Evolutionary conservation across 1,140 invertebrate species (phyloP).

Genomic region (Papilio aristodemus): DNA sequence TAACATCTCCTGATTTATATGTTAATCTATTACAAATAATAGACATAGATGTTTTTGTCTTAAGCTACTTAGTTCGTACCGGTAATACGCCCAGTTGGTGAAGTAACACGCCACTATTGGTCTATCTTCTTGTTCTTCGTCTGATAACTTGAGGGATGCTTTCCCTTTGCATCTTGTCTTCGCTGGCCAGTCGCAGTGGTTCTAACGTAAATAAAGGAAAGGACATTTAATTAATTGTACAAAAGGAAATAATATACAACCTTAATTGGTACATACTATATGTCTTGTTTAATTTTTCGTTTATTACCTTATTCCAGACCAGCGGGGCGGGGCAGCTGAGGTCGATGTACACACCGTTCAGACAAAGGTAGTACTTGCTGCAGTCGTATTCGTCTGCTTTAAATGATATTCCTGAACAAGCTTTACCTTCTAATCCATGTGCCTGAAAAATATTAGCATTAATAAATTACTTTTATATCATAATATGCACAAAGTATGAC

Average conservation of each 20-base stretch:
- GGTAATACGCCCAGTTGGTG: constrained; percentile 88
- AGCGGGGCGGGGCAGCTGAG: constrained; percentile 86
- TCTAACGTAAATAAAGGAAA: constrained; percentile 63
- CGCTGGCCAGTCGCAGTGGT: constrained; percentile 90
- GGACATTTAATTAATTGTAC: not conserved
- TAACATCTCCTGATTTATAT: too few relatives aligned
- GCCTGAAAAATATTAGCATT: constrained; percentile 40
- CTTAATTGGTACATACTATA: not conserved
- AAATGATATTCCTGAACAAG: constrained; percentile 83
- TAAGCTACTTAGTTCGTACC: constrained; percentile 57
- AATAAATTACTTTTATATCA: too few relatives aligned
- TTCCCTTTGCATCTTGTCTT: constrained; percentile 83
- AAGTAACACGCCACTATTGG: constrained; percentile 87
- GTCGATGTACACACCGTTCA: constrained; percentile 85
- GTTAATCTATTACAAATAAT: too few relatives aligned
- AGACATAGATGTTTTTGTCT: not conserved
- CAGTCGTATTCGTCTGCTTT: constrained; percentile 85
- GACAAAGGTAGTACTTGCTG: constrained; percentile 89
- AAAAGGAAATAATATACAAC: not conserved
- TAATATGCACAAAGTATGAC: constrained; percentile 19
- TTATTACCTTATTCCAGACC: constrained; percentile 85
- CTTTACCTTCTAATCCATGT: constrained; percentile 56
- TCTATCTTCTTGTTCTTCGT: constrained; percentile 48
- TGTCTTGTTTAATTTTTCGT: not conserved
- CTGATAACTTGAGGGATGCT: constrained; percentile 54